Base-by-base conservation (phyloP, 2,888 invertebrate genomes). In the Cephus runcator region DNA sequence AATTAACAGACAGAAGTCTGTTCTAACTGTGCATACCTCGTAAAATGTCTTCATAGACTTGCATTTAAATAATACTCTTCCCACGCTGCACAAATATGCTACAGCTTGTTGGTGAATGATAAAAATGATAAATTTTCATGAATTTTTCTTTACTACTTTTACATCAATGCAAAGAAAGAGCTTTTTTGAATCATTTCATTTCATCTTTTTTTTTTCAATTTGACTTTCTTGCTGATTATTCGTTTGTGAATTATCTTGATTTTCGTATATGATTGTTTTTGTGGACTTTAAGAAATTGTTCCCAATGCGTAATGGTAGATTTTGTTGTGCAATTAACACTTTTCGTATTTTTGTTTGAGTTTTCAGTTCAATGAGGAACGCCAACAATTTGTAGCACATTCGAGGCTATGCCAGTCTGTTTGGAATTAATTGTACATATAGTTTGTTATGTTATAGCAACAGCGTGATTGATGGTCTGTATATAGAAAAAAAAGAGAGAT, bases 351-450 rank as follows among this genome's bases (percentile, higher is more conserved):
- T 56, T 23, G 56, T 56, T 56, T 40, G 40, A 40, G 15, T 40
- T 56, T 56, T 4, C 23, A 56, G 23, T 56, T 56, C 0, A 56
- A 23, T 9, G 23, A 23, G 56, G 9, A 56, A 56, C 9, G 56
- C 56, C 23, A 23, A 76, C 69, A 34, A 71, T 76, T 23, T 76
- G 77, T 77, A 15, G 73, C 73, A 73, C 15, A 56, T 77, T 73
- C 31, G 71, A 79, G 56, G 71, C 69, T 69, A 34, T 34, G 31
- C 76, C 76, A 71, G 76, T 80, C 73, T 73, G 73, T 77, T 79
- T 77, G 81, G 77, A 80, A 83, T 87, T 83, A 84, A 85, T 84
- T 87, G 87, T 87, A 88, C 81, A 87, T 87, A 88, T 79, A 82
- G 81, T 83, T 81, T 82, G 81, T 85, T 84, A 76, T 73, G 75